Evolutionary conservation across 2,888 invertebrate species (phyloP).

Genomic region (Danaus chrysippus): DNA sequence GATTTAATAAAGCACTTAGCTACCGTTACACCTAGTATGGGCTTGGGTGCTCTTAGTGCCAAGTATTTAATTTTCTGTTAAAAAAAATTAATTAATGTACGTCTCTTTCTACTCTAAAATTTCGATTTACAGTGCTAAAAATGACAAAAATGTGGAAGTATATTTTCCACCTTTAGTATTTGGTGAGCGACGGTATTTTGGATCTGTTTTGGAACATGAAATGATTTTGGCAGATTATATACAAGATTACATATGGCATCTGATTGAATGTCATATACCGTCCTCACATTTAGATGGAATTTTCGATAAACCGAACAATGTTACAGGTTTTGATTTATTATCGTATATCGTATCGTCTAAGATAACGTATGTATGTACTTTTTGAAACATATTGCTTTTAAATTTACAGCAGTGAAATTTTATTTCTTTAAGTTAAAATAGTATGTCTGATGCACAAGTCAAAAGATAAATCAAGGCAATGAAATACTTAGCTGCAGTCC

Average conservation of each 20-base stretch:
- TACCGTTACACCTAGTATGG: constrained; percentile 43
- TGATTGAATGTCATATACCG: constrained; percentile 49
- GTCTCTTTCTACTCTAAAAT: background rate
- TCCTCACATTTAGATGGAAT: constrained; percentile 48
- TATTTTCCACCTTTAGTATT: constrained; percentile 54
- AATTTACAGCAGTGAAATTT: background rate
- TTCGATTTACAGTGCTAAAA: constrained; percentile 48
- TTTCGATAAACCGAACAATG: constrained; percentile 52
- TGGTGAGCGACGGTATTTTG: constrained; percentile 58
- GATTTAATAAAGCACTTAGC: constrained; percentile 44
- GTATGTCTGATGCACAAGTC: too few relatives aligned
- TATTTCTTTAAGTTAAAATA: too few relatives aligned
- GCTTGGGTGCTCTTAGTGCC: constrained; percentile 43
- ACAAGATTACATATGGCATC: constrained; percentile 49
- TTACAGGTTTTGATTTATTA: constrained; percentile 44
- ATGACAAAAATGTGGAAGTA: constrained; percentile 48
- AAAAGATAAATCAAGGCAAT: too few relatives aligned
- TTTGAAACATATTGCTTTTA: background rate
- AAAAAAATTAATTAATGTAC: background rate
- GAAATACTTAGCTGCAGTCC: background rate
- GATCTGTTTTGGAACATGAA: constrained; percentile 43
- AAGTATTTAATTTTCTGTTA: constrained; percentile 38
- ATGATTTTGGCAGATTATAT: constrained; percentile 39
- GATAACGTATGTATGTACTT: constrained; percentile 3
- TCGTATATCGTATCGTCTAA: constrained; percentile 5